Conservation (phyloP, 2,888 invertebrate species). For the Sinopyrophorus schimmeli region DNA sequence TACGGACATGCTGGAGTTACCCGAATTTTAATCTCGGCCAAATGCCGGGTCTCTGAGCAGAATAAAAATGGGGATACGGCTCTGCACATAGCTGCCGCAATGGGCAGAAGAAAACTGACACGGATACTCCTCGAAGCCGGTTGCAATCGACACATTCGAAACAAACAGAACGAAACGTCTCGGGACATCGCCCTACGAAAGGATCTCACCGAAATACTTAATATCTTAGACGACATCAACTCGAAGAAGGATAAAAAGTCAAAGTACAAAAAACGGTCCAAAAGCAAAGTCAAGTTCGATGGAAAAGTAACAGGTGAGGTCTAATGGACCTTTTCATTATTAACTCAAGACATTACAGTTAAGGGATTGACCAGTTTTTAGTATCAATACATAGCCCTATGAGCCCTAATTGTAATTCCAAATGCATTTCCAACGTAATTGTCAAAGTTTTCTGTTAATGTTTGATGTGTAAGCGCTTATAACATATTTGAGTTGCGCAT, state of each 20-base stretch:
- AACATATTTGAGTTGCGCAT: no score
- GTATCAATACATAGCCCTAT: no score
- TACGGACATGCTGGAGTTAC: slow-evolving; percentile 97
- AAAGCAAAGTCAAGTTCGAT: slow-evolving; percentile 52
- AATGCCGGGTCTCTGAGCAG: slow-evolving; percentile 80
- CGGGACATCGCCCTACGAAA: slow-evolving; percentile 88
- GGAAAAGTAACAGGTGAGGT: slow-evolving; percentile 33
- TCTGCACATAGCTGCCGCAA: slow-evolving; percentile 90
- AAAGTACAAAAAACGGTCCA: slow-evolving; percentile 55
- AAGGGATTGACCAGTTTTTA: neutral
- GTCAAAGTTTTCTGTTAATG: no score
- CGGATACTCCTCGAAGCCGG: slow-evolving; percentile 87
- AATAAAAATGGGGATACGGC: slow-evolving; percentile 97
- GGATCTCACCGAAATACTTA: slow-evolving; percentile 80
- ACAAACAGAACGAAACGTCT: slow-evolving; percentile 89
- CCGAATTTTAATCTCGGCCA: slow-evolving; percentile 88
- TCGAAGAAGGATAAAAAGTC: slow-evolving; percentile 58
- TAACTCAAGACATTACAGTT: neutral
- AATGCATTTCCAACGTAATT: no score
- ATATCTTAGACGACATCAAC: slow-evolving; percentile 67
- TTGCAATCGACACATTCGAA: slow-evolving; percentile 70
- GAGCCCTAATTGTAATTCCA: no score
- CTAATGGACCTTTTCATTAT: neutral
- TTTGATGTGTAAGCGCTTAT: no score
- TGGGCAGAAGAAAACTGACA: slow-evolving; percentile 90